Conservation (phyloP, 2,888 invertebrate genomes). For the Zaprionus lineosus region DNA sequence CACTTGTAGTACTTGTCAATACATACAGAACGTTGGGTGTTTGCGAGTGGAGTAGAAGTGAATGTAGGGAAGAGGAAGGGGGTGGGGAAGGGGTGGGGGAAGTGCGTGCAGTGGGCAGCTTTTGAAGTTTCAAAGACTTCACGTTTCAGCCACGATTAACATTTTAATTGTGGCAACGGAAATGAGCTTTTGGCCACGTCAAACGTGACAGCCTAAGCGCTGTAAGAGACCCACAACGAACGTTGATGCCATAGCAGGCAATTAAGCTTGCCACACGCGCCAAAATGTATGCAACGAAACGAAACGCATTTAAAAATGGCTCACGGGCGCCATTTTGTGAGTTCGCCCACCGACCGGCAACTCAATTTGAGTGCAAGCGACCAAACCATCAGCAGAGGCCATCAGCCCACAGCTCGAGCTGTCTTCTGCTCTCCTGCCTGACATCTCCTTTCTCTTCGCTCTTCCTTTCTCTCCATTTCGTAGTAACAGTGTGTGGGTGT, state of each 20-base stretch:
- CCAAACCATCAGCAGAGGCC: conserved; percentile 44
- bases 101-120: conserved; percentile 1
- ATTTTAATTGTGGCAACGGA: conserved; percentile 71
- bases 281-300: conserved; percentile 31
- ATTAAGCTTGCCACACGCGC: conserved; percentile 37
- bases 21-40: too few relatives aligned
- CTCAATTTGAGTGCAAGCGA: conserved; percentile 54
- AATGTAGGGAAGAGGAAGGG: too few relatives aligned
- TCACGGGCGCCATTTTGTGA: conserved; percentile 42
- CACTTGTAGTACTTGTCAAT: too few relatives aligned
- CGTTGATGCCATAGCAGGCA: conserved; percentile 30
- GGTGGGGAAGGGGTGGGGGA: neutral
- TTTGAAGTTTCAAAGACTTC: conserved; percentile 19
- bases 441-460: too few relatives aligned
- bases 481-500: neutral
- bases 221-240: neutral
- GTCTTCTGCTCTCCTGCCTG: neutral
- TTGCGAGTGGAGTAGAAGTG: too few relatives aligned
- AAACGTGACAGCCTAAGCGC: conserved; percentile 43
- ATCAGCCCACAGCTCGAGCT: conserved; percentile 2
- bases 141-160: conserved; percentile 51
- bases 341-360: conserved; percentile 28
- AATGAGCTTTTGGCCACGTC: conserved; percentile 62
- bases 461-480: too few relatives aligned
- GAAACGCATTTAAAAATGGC: conserved; percentile 42